Conservation (phyloP, 2,797 vertebrate species). For the Thalassophryne amazonica region DNA sequence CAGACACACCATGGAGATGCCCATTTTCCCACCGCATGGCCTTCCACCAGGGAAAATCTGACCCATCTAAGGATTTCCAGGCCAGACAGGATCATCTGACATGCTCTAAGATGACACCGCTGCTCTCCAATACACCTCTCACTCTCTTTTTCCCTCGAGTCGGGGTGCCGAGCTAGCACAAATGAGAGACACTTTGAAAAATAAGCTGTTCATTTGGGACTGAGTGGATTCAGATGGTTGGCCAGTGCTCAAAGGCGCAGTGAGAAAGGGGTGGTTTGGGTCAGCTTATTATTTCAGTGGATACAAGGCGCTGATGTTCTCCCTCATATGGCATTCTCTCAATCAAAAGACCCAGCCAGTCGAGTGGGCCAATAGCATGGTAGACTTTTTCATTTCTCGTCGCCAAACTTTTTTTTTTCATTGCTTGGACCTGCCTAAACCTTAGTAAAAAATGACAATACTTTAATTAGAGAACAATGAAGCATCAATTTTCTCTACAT, state of each 20-base stretch:
- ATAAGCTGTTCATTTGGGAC: conserved; percentile 70
- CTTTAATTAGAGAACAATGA: background rate
- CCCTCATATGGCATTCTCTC: conserved; percentile 51
- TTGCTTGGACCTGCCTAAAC: background rate
- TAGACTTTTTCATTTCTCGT: conserved; percentile 3
- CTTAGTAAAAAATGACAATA: background rate
- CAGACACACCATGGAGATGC: conserved; percentile 35
- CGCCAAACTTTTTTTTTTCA: conserved; percentile 13
- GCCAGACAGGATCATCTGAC: conserved; percentile 69
- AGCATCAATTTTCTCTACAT: background rate
- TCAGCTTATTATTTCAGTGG: conserved; percentile 73
- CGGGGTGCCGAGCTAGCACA: conserved; percentile 64
- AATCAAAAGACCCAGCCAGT: conserved; percentile 51
- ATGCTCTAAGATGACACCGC: conserved; percentile 59
- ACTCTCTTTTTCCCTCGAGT: conserved; percentile 20
- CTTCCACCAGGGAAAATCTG: conserved; percentile 60
- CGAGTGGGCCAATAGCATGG: conserved; percentile 40
- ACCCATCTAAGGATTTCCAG: conserved; percentile 61
- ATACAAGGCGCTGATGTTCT: conserved; percentile 62
- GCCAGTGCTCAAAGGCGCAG: conserved; percentile 65
- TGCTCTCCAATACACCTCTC: conserved; percentile 37
- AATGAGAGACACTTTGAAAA: conserved; percentile 75
- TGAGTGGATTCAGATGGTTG: conserved; percentile 79
- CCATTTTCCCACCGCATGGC: conserved; percentile 60
- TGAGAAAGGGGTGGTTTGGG: conserved; percentile 46